phyloP scores from a whole-genome alignment of 1,140 invertebrate species.

The Steinernema khuongi region DNA sequence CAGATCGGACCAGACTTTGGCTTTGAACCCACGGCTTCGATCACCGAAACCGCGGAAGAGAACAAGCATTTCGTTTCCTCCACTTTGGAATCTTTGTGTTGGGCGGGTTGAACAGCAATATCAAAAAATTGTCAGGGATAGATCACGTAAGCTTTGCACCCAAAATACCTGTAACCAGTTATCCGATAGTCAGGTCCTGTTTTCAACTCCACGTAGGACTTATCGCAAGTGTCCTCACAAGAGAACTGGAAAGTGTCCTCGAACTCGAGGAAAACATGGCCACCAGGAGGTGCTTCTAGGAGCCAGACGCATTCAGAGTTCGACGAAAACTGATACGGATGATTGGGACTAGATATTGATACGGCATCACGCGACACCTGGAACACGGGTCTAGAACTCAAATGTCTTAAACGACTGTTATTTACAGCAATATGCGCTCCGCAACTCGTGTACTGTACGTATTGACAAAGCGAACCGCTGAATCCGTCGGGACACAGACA shows the following conservation, averaged over 20 bases:
- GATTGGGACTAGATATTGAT: slow-evolving; percentile 39
- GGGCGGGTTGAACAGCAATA: slow-evolving; percentile 51
- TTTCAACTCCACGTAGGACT: slow-evolving; percentile 54
- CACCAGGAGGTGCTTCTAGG: slow-evolving; percentile 45
- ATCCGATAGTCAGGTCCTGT: slow-evolving; percentile 38
- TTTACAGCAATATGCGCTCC: slow-evolving; percentile 40
- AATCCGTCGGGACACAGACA: slow-evolving; percentile 52
- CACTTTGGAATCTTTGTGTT: slow-evolving; percentile 41
- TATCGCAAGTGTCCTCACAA: slow-evolving; percentile 57
- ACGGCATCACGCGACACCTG: slow-evolving; percentile 27
- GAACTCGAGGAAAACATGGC: slow-evolving; percentile 48
- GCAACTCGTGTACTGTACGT: slow-evolving; percentile 43
- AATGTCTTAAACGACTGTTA: neutral
- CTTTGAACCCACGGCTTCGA: slow-evolving; percentile 36
- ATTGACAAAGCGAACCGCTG: slow-evolving; percentile 38
- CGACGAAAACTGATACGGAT: slow-evolving; percentile 38
- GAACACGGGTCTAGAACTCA: neutral
- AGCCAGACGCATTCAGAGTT: slow-evolving; percentile 50
- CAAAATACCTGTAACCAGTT: slow-evolving; percentile 42
- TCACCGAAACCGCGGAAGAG: slow-evolving; percentile 45
- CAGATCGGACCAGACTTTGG: slow-evolving; percentile 41
- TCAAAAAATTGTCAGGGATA: no score
- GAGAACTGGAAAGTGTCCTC: slow-evolving; percentile 49
- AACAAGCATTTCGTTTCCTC: slow-evolving; percentile 45
- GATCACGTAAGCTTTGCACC: slow-evolving; percentile 12